A percentile compares a stretch with the other conserved stretches of the same genome.
Evolutionary conservation across 2,888 invertebrate species (phyloP).

Genomic region (Euzetes globulus): DNA sequence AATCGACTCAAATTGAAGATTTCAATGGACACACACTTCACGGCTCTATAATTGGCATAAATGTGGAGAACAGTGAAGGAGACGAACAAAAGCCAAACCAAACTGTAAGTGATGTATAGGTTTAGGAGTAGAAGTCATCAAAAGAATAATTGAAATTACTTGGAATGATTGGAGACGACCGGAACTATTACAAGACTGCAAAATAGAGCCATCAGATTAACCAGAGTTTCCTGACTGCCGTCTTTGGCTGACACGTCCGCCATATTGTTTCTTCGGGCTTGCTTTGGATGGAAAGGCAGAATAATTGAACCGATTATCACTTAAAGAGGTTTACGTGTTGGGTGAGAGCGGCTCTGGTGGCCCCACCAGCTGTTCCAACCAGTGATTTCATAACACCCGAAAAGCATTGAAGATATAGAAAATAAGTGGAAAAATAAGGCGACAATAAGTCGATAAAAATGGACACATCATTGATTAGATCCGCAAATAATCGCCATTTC

Average conservation of each 20-base stretch:
- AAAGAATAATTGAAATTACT: slow-evolving; percentile 43
- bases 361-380: slow-evolving; percentile 79
- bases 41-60: slow-evolving; percentile 77
- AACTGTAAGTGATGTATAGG: slow-evolving; percentile 46
- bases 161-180: slow-evolving; percentile 49
- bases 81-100: slow-evolving; percentile 64
- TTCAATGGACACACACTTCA: slow-evolving; percentile 67
- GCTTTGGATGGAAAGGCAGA: slow-evolving; percentile 39
- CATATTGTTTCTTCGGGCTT: slow-evolving; percentile 76
- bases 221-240: slow-evolving; percentile 91
- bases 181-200: slow-evolving; percentile 68
- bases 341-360: slow-evolving; percentile 82
- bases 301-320: no score
- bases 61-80: slow-evolving; percentile 70
- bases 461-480: slow-evolving; percentile 80
- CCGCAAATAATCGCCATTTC: slow-evolving; percentile 90
- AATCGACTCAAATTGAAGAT: slow-evolving; percentile 74
- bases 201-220: slow-evolving; percentile 78
- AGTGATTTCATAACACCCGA: slow-evolving; percentile 72
- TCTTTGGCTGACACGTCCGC: slow-evolving; percentile 92
- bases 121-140: background rate
- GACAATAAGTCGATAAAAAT: slow-evolving; percentile 77
- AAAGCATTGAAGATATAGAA: slow-evolving; percentile 54
- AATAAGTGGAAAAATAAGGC: slow-evolving; percentile 59
- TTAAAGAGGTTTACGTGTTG: slow-evolving; percentile 71